These are phyloP conservation scores for Malacosoma neustria DNA, from an alignment of 2,888 invertebrate genomes.

Conservation along the genomic window DNA sequence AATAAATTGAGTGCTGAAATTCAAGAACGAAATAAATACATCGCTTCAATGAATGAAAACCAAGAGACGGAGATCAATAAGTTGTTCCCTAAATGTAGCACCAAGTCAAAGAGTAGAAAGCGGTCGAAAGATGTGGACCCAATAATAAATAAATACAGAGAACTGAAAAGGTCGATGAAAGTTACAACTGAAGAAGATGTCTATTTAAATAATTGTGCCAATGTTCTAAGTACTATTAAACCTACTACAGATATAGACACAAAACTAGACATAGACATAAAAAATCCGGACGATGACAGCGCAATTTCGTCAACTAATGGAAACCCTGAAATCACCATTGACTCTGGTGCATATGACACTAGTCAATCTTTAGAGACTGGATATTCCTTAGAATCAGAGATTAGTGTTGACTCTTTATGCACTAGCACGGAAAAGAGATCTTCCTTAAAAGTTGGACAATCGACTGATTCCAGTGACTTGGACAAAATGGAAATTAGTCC, in stretches of 20 bases:
- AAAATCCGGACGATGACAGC: constrained; percentile 66
- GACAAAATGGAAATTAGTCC: constrained; percentile 74
- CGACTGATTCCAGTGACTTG: constrained; percentile 80
- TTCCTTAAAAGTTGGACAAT: constrained; percentile 77
- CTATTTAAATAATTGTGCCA: constrained; percentile 65
- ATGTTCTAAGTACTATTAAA: constrained; percentile 51
- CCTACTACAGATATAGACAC: constrained; percentile 46
- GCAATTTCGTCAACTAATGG: constrained; percentile 65
- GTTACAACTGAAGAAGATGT: constrained; percentile 60
- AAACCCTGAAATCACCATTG: constrained; percentile 67
- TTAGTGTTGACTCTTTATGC: constrained; percentile 74
- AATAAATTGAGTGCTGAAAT: constrained; percentile 74
- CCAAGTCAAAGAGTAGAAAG: constrained; percentile 68
- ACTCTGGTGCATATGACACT: constrained; percentile 62
- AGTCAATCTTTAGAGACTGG: constrained; percentile 70
- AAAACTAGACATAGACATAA: constrained; percentile 47
- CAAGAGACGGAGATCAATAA: constrained; percentile 62
- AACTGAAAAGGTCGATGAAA: constrained; percentile 60
- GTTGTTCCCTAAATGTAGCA: constrained; percentile 63
- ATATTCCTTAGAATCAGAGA: constrained; percentile 70
- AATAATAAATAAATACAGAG: constrained; percentile 64
- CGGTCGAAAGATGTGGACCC: constrained; percentile 65
- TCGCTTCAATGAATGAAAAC: constrained; percentile 69
- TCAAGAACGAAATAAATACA: constrained; percentile 74
- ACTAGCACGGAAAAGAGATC: constrained; percentile 73